Conservation (phyloP, 1,140 invertebrate genomes). For the Temnothorax curvispinosus region DNA sequence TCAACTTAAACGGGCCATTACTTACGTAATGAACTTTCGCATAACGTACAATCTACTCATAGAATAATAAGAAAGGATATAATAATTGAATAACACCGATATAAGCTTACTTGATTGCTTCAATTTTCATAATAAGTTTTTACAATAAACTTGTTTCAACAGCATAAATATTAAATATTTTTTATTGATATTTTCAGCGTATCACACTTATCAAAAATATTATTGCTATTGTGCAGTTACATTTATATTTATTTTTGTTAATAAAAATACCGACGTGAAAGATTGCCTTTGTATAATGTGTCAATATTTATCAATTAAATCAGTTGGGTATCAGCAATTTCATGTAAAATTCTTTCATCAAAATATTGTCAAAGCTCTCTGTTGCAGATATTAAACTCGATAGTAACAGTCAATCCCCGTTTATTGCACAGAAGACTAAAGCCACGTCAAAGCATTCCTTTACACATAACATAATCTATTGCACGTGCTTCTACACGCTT, state of each 20-base stretch:
- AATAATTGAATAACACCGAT: too few species aligned
- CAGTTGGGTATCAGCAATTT: background rate
- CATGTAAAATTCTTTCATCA: background rate
- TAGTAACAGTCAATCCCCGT: background rate
- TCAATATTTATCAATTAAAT: background rate
- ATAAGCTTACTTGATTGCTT: background rate
- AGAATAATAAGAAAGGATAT: background rate
- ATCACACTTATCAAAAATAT: background rate
- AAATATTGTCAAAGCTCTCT: background rate
- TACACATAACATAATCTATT: background rate
- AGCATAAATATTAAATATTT: background rate
- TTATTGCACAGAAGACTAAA: background rate
- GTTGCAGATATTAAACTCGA: background rate
- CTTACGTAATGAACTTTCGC: slow-evolving; percentile 13
- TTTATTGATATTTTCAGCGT: background rate
- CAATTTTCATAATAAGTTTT: background rate
- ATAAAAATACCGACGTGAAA: background rate
- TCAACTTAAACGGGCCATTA: background rate
- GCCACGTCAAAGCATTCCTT: background rate
- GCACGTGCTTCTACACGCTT: background rate
- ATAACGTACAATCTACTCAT: background rate
- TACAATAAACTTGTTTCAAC: background rate
- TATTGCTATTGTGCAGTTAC: background rate
- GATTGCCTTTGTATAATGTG: background rate
- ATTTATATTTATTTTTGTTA: background rate